Conservation (phyloP, 2,888 invertebrate species). For the Diplazon laetatorius region DNA sequence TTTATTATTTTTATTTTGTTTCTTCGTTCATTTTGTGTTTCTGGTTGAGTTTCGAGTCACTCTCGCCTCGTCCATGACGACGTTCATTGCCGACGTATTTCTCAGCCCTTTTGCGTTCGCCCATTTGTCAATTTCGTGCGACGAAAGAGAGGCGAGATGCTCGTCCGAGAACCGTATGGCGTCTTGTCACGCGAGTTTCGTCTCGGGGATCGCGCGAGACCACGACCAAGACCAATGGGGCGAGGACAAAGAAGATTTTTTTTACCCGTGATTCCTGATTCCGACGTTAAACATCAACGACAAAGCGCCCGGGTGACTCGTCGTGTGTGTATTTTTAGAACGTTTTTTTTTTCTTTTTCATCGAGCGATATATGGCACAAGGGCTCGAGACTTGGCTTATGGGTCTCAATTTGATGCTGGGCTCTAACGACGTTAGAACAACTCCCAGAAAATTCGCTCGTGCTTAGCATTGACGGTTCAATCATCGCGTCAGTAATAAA, state of each 20-base stretch:
- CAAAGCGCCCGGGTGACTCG: not conserved
- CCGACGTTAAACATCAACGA: conserved; percentile 7
- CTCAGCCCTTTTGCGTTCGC: conserved; percentile 19
- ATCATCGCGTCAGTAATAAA: not conserved
- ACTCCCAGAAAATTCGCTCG: conserved; percentile 54
- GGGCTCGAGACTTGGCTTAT: conserved; percentile 53
- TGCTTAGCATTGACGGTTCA: conserved; percentile 10
- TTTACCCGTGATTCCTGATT: conserved; percentile 17
- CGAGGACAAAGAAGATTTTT: conserved; percentile 35
- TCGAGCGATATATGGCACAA: conserved; percentile 61
- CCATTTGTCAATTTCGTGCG: conserved; percentile 38
- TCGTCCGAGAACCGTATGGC: not conserved
- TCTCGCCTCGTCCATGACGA: not conserved
- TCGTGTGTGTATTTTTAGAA: conserved; percentile 27
- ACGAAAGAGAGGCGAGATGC: not conserved
- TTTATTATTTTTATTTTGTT: conserved; percentile 14
- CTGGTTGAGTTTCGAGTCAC: not conserved
- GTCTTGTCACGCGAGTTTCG: conserved; percentile 14
- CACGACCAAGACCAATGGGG: conserved; percentile 3
- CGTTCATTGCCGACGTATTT: conserved; percentile 1
- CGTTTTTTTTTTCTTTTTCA: too few relatives aligned
- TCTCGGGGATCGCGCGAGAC: not conserved
- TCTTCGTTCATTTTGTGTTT: conserved; percentile 25
- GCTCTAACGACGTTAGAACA: conserved; percentile 73
- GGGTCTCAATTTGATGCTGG: conserved; percentile 55